Conservation (phyloP, 2,888 invertebrate genomes). For the Tubulanus polymorphus region DNA sequence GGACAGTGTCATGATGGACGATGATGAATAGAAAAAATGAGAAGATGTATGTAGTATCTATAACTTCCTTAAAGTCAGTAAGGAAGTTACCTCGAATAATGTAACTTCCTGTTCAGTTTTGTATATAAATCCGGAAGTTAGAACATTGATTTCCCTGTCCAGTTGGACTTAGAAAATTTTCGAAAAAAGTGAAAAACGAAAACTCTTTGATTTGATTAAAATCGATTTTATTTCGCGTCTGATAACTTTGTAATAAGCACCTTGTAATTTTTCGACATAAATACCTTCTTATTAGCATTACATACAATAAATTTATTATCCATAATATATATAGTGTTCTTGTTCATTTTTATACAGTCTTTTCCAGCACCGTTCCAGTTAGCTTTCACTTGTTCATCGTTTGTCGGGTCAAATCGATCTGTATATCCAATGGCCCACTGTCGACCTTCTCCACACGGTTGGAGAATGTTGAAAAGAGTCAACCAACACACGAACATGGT, state of each 20-base stretch:
- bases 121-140: too few relatives aligned
- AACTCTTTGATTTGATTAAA: neutral
- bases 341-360: slow-evolving; percentile 4
- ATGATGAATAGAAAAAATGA: neutral
- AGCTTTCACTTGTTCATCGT: neutral
- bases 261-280: neutral
- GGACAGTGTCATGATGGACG: slow-evolving; percentile 1
- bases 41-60: too few relatives aligned
- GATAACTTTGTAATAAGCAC: neutral
- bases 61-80: too few relatives aligned
- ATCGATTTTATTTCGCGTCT: neutral
- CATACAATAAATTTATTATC: slow-evolving; percentile 3
- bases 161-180: slow-evolving; percentile 3
- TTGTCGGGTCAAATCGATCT: neutral
- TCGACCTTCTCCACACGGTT: neutral
- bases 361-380: slow-evolving; percentile 1
- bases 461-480: neutral
- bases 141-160: too few relatives aligned
- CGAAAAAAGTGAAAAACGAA: neutral
- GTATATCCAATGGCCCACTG: neutral
- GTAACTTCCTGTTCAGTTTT: too few relatives aligned
- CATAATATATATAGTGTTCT: neutral
- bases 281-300: neutral
- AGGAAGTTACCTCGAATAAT: too few relatives aligned
- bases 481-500: slow-evolving; percentile 3